Base-by-base conservation (phyloP, 1,140 invertebrate species). In the Drosophila parabipectinata region DNA sequence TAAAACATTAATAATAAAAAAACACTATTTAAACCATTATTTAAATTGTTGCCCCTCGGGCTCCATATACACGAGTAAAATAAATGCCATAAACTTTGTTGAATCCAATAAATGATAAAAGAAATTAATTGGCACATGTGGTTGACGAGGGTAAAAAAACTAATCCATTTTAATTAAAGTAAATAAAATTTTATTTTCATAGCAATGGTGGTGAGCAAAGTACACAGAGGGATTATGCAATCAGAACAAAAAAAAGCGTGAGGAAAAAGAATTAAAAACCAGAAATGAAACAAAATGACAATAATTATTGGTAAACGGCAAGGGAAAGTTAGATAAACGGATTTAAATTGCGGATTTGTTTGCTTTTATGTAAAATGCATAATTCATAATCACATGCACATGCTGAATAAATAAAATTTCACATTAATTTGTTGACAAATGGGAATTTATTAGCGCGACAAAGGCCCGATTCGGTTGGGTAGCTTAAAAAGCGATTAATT, bases 81-180 rank as follows among this genome's bases (percentile, higher is more conserved):
- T 37, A 37, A 37, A 37, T 37, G 34, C 10, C 34, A 37, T 18
- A 2, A 44, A 44, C 41, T 44, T 44, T 15, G 1, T 7, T 34
- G 8, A 47, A 47, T 47, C 44, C 15, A 53, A 39, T 48, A 15
- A 69, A 74, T 10, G 15, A 74, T 66, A 72, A 66, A 52, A 51
- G 28, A 47, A 76, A 78, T 72, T 60, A 79, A 82, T 79, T 76
- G 55, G 32, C 21, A 32, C 72, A 67, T 45, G 21, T 55, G 60
- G 39, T 61, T 50, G 52, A 44, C 28, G 45, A 2, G 12, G 32
- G 10, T 10, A 59, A 14, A 18, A 44, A 79, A 79, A 73, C 76
- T 77, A 87, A 88, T 87, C 83, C 72, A 87, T 87, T 88, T 87
- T 88, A 87, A 87, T 87, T 87, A 87, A 88, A 77, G 83, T 76